Evolutionary conservation across 1,140 invertebrate species (phyloP).

Genomic region (Hylaeus anthracinus): DNA sequence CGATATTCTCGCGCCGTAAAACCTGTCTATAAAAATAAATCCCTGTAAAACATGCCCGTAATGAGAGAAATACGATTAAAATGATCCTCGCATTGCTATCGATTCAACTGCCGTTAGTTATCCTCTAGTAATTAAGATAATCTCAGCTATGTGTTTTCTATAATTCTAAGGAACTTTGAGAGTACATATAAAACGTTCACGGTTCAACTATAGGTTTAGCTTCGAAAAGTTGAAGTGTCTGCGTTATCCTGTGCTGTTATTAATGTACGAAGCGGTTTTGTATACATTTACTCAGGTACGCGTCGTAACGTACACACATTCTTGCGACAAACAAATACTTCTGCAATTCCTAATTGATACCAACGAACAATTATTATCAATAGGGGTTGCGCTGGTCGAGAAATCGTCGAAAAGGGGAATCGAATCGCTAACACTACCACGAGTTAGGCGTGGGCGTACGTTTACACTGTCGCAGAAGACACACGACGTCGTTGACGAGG

Average conservation of each 20-base stretch:
- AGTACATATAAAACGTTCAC: conserved; percentile 28
- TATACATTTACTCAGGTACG: neutral
- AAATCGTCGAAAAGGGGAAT: conserved; percentile 13
- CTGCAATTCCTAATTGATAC: neutral
- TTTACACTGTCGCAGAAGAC: neutral
- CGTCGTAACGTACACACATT: conserved; percentile 8
- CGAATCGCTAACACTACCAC: neutral
- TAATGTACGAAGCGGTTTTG: neutral
- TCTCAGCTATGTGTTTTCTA: conserved; percentile 15
- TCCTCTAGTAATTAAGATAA: conserved; percentile 15
- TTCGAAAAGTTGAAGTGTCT: neutral
- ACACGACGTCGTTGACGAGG: neutral
- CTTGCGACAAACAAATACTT: neutral
- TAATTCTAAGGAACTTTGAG: conserved; percentile 42
- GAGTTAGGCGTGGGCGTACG: conserved; percentile 25
- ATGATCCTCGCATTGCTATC: conserved; percentile 31
- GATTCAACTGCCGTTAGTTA: conserved; percentile 25
- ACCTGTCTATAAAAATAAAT: conserved; percentile 48
- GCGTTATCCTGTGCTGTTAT: neutral
- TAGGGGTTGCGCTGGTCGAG: neutral
- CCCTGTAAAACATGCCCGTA: conserved; percentile 52
- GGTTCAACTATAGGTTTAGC: conserved; percentile 4
- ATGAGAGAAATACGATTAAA: conserved; percentile 29
- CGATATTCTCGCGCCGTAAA: conserved; percentile 38
- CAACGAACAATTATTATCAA: neutral